Evolutionary conservation across 2,888 invertebrate species (phyloP), one percentile per base, ranked within the genome.

Genomic region (Hydropsyche betteni): DNA sequence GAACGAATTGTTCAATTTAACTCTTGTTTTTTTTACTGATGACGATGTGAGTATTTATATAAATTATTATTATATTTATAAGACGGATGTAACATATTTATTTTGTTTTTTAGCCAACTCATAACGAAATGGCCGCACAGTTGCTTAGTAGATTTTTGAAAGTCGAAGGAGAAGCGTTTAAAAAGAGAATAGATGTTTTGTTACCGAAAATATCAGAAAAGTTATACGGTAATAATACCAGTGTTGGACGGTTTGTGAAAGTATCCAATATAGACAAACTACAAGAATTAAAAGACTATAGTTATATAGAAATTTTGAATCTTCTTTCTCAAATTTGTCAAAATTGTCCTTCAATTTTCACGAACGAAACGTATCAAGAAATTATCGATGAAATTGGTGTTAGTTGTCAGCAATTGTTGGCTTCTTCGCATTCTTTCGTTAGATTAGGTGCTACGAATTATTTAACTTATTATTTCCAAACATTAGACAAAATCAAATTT

Each of bases 401-500:
- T 82, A 89, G 91, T 81, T 89, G 91, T 80, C 93, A 94, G 83
- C 88, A 87, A 16, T 88, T 95, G 61, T 83, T 97, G 14, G 91
- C 89, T 0, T 92, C 97, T 83, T 93, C 94, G 12, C 97, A 97
- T 82, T 89, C 91, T 50, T 96, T 96, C 96, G 94, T 97, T 0
- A 89, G 96, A 74, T 85, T 95, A 68, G 90, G 90, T 76, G 89
- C 95, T 0, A 90, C 92, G 0, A 94, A 95, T 83, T 88, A 96
- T 78, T 84, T 97, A 61, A 93, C 93, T 0, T 88, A 90, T 68
- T 87, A 96, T 70, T 85, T 97, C 74, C 86, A 90, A 0, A 84
- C 88, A 0, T 88, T 92, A 68, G 89, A 93, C 81, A 84, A 89
- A 7, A 88, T 89, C 0, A 88, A 90, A 76, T 85, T 94, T 68